Base-by-base conservation (phyloP, 2,797 vertebrate species). In the Falco naumanni region DNA sequence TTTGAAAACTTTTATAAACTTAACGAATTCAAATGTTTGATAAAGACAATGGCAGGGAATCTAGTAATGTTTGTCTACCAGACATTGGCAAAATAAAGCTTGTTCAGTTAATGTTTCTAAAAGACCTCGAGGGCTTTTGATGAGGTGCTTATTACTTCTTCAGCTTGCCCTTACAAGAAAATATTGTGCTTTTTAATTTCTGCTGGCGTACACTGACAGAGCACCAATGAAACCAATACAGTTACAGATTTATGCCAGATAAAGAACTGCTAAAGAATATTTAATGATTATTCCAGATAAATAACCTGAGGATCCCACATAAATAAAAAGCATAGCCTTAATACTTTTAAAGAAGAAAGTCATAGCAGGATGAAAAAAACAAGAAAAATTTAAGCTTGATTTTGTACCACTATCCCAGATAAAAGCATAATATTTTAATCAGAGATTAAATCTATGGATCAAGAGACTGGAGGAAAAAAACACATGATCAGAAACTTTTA, bases 51-150 rank as follows among this genome's bases (percentile, higher is more conserved):
- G 37, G 29, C 31, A 69, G 63, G 54, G 53, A 84, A 94, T 65
- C 17, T 84, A 87, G 86, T 82, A 93, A 71, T 69, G 25, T 19
- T 87, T 94, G 76, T 89, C 65, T 92, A 64, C 68, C 25, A 60
- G 37, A 50, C 43, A 15, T n/a, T 45, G 33, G 61, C 10, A 39
- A 90, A 83, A 80, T 93, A 74, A 80, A 91, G 10, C 43, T 83
- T 93, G 43, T 76, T 92, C 68, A 64, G 43, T 78, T 87, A 91
- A 89, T 64, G 47, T 78, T 89, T 92, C 61, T 93, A 61, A 85
- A 96, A 71, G 28, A 80, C 87, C 63, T 86, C 64, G 39, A 88
- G 82, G 69, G 61, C 19, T 91, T 94, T 84, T 91, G 71, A 75
- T 94, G 50, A 91, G 24, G 15, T 74, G 22, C 10, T 85, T 96